Conservation (phyloP, 2,113 vertebrate species). For the Corythaeola cristata region DNA sequence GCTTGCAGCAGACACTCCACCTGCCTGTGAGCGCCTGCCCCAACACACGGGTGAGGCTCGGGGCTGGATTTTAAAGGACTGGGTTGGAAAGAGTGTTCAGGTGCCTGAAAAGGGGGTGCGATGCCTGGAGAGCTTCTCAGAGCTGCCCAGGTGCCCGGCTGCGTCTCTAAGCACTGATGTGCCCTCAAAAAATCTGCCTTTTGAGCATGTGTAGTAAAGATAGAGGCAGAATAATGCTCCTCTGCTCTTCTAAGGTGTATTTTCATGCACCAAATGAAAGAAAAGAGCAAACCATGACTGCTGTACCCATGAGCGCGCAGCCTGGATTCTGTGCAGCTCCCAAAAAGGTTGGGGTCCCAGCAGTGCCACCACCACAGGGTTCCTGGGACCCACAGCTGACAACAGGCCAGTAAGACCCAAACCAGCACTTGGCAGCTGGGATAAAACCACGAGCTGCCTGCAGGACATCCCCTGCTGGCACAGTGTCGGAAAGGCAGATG, state of each 20-base stretch:
- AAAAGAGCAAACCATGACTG: neutral
- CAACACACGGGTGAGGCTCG: accelerated
- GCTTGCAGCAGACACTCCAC: neutral
- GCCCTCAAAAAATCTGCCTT: neutral
- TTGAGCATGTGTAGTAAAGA: neutral
- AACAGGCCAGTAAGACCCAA: neutral
- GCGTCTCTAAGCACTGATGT: neutral
- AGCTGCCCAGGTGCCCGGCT: neutral
- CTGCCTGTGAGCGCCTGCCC: neutral
- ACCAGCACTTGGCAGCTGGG: neutral
- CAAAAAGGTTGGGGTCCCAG: neutral
- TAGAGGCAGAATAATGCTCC: neutral
- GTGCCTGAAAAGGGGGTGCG: neutral
- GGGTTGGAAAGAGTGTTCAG: neutral
- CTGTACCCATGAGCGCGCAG: neutral
- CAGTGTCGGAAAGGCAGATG: neutral
- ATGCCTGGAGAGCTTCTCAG: neutral
- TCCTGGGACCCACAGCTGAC: neutral
- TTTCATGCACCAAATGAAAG: neutral
- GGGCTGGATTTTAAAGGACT: neutral
- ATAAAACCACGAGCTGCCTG: neutral
- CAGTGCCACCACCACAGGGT: neutral
- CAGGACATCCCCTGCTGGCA: neutral
- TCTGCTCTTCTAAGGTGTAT: neutral
- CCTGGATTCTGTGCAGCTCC: neutral